phyloP scores from a whole-genome alignment of 2,888 invertebrate genomes.

The Boloria selene region DNA sequence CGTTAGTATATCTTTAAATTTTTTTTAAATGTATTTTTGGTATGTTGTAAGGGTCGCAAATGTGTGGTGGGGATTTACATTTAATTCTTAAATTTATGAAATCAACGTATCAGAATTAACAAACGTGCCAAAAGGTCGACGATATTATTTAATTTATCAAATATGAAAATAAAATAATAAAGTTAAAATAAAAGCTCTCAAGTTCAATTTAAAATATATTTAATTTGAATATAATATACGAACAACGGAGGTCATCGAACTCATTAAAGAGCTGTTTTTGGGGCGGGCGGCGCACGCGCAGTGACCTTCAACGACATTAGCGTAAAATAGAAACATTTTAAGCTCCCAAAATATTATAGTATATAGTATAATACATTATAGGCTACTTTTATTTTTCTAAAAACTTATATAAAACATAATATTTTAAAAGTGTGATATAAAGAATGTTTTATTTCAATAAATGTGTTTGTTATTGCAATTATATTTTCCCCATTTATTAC shows the following conservation, averaged over 20 bases:
- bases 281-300: constrained; percentile 61
- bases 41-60: no score
- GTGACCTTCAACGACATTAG: constrained; percentile 67
- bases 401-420: no score
- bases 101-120: no score
- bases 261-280: constrained; percentile 52
- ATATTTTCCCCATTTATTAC: neutral
- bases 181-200: constrained; percentile 9
- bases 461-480: neutral
- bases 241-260: constrained; percentile 32
- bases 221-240: constrained; percentile 12
- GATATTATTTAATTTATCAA: neutral
- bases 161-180: constrained; percentile 15
- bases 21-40: no score
- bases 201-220: constrained; percentile 29
- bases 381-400: neutral
- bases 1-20: no score
- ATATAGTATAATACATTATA: constrained; percentile 18
- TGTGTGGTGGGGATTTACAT: no score
- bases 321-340: constrained; percentile 45
- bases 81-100: no score
- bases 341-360: constrained; percentile 14
- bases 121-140: no score
- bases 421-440: no score
- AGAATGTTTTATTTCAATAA: neutral